A percentile compares a stretch with the other conserved stretches of the same genome.
These are phyloP conservation scores for Anguilla pacifica DNA, from an alignment of 2,797 vertebrate genomes.

Conservation along the genomic window DNA sequence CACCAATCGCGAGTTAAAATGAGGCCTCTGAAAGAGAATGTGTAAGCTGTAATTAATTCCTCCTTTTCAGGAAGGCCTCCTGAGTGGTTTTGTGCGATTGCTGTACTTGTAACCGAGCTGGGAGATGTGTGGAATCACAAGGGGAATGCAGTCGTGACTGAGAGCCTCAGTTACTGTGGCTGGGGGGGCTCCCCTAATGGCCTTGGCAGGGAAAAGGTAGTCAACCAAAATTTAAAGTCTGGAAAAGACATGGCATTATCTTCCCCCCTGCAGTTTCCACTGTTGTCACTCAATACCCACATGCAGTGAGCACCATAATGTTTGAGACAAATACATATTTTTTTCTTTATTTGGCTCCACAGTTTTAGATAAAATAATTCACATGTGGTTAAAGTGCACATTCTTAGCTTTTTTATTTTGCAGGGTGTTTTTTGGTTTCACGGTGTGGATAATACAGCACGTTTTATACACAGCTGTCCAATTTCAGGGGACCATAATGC, in stretches of 20 bases:
- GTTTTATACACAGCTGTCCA: too few relatives aligned
- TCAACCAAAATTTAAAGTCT: neutral
- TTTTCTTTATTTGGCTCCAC: too few relatives aligned
- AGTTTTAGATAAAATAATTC: too few relatives aligned
- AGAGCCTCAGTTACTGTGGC: neutral
- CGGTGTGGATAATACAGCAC: too few relatives aligned
- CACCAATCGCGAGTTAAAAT: neutral
- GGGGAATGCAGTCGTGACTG: slow-evolving; percentile 1
- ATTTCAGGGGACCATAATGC: too few relatives aligned
- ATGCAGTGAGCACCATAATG: too few relatives aligned
- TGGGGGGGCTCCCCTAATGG: neutral
- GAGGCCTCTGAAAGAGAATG: neutral
- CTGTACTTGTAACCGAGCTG: neutral
- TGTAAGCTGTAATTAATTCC: neutral
- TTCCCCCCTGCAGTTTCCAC: neutral
- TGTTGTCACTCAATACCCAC: neutral
- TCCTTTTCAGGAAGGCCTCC: neutral
- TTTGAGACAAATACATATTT: too few relatives aligned
- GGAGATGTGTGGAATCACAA: neutral
- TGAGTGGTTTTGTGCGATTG: neutral
- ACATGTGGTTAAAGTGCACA: too few relatives aligned
- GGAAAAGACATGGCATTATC: neutral
- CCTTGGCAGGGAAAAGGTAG: neutral
- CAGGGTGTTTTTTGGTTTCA: too few relatives aligned
- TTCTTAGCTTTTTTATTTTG: too few relatives aligned